Base-by-base conservation (phyloP, 2,113 vertebrate genomes). In the Okapia johnstoni region DNA sequence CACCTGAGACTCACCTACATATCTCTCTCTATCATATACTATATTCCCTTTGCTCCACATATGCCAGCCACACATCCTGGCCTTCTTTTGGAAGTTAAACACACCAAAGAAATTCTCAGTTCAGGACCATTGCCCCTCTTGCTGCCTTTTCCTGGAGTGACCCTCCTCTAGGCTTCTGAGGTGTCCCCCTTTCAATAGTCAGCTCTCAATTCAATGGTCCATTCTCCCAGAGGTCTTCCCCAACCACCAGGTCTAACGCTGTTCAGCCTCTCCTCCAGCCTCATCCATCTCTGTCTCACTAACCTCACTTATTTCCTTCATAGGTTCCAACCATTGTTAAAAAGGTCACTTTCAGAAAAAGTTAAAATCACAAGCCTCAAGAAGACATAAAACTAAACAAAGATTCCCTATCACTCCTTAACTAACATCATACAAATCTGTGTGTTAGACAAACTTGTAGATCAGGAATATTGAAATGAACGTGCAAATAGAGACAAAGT, bases 301-400 rank as follows among this genome's bases (percentile, higher is more conserved):
- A 84, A 88, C 6, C 4, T 93, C 17, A 5, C 15, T 85, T 57
- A 88, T 52, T 85, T 96, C 17, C 8, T 89, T 66, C 55, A 26
- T 8, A 23, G 40, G 15, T 11, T 66, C n/a, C 19, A 83, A n/a
- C 43, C 28, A 28, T 12, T 40, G 3, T 60, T 84, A 88, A 90
- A 79, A 93, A 85, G 77, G 9, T 73, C 12, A 26, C 25, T 92
- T 91, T 95, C 43, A 76, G 19, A 33, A 93, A 86, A 96, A 89
- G 28, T 28, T 26, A 93, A 85, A 91, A 85, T 33, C 40, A 40
- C 2, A 73, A 88, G 3, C n/a, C 23, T 81, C 40, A 81, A 25
- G 28, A 13, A 85, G 14, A 58, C 52, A 60, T 58, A 92, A 79
- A 91, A 85, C 48, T 55, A 6, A 89, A 54, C 13, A 57, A 84